Evolutionary conservation across 2,797 vertebrate species (phyloP), one percentile per base, ranked within the genome.

Genomic region (Lithobates sylvaticus): DNA sequence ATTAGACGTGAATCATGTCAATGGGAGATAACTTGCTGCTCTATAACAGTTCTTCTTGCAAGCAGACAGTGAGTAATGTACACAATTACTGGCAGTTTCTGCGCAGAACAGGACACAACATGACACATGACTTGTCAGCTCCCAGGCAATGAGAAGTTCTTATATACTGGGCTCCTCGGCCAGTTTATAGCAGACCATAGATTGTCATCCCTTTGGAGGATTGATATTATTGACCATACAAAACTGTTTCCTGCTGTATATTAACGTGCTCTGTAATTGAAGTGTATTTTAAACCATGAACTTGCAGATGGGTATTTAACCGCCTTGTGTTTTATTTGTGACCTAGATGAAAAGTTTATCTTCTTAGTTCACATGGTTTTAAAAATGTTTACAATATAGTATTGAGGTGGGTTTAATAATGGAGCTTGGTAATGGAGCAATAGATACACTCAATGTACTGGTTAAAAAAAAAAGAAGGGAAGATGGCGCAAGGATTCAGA

Each of bases 11-110:
- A 8, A 71, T 12, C 36, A 44, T 71, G 27, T 67, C 54, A 68
- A 32, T 68, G 1, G 5, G 61, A 54, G 58, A 75, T 34, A 74
- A 54, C 18, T 36, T 74, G 83, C 67, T 71, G 9, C 44, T 50
- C 39, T 21, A 6, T 21, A 13, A 61, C 58, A 32, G 32, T 26
- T 29, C 70, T 16, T 36, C n/a, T 65, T 15, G 18, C 50, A 44
- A 18, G 16, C 72, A 76, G 73, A 69, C 42, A 39, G 32, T 12
- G 81, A 83, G 61, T 69, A 76, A 83, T 83, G 73, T 67, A 9
- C 29, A 32, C 58, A 83, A 83, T 83, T 76, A 67, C 61, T 1
- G 26, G 10, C 61, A 47, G 36, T 26, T 67, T 47, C 54, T 44
- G 8, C 16, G n/a, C 27, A 77, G 75, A 84, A 78, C 65, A 29